A percentile compares a stretch with the other conserved stretches of the same genome.
Evolutionary conservation across 2,113 vertebrate genomes (phyloP).

Genomic region (Peromyscus maniculatus): DNA sequence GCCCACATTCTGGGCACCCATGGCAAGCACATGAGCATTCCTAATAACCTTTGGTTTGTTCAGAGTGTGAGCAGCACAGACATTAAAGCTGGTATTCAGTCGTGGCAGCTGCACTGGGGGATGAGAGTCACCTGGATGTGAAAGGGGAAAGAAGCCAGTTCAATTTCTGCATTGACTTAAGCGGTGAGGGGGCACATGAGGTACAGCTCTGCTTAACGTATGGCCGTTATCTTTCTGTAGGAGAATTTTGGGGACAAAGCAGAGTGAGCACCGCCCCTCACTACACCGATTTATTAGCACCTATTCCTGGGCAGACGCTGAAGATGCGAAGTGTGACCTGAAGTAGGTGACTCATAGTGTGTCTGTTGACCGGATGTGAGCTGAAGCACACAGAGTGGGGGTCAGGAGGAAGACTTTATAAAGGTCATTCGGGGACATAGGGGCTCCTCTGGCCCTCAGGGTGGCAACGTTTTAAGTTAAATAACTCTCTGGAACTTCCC

Average conservation of each 20-base stretch:
- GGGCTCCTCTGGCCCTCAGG: not conserved
- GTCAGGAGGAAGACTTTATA: not conserved
- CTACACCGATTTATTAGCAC: conserved; percentile 95
- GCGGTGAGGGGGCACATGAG: not conserved
- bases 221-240: conserved; percentile 57
- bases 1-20: not conserved
- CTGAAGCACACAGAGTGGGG: not conserved
- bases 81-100: not conserved
- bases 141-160: not conserved
- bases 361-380: not conserved
- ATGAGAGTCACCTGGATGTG: not conserved
- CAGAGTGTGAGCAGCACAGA: not conserved
- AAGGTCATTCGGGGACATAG: not conserved
- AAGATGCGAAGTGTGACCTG: conserved; percentile 87
- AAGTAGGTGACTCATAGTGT: conserved; percentile 89
- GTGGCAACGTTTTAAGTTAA: not conserved
- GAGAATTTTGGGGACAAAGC: conserved; percentile 88
- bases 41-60: not conserved
- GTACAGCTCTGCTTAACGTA: not conserved
- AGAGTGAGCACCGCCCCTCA: conserved; percentile 89
- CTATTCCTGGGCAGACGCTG: conserved; percentile 92
- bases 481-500: not conserved
- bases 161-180: not conserved
- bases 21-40: not conserved
- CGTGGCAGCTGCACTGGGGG: not conserved